Base-by-base conservation (phyloP, 2,113 vertebrate species). In the Oxygymnocypris stewartii region DNA sequence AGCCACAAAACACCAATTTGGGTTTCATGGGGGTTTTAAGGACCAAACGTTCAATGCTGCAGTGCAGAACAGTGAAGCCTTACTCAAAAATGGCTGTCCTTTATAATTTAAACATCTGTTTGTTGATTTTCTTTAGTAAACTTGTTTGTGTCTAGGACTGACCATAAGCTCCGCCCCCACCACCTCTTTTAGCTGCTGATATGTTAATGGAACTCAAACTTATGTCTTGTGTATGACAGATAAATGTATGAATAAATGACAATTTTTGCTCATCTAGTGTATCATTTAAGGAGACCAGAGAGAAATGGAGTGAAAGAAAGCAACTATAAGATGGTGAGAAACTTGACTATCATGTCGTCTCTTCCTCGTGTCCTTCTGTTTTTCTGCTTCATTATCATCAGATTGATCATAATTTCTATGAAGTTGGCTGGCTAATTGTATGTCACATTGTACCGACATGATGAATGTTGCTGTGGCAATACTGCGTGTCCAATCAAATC, bases 381-480 rank as follows among this genome's bases (percentile, higher is more conserved):
- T 80, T 80, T 63, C 54, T 63, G 57, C 23, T 40, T 37, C 31
- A 42, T 71, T 35, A n/a, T 8, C 74, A 14, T 31, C 75, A 78
- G 75, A 63, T 65, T 85, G 74, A 85, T 78, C 84, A 31, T 78
- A 42, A 78, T 85, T 78, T 79, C 67, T 35, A 51, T 79, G 74
- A 77, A 78, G 37, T 59, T 44, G n/a, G 37, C 63, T 44, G n/a
- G 18, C 74, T 51, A 67, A 85, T 42, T 76, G n/a, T 25, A 67
- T 23, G 35, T 81, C 85, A 81, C 13, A 12, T 49, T n/a, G 67
- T 75, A 44, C 31, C 7, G 42, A 71, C 78, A 61, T 86, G 85
- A 86, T 86, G 59, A 86, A 81, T 86, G 85, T 54, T 74, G 49
- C 85, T 69, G 65, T 71, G 67, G 85, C 47, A 79, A 71, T 78